Evolutionary conservation across 1,140 invertebrate genomes (phyloP).

Genomic region (Galleria mellonella): DNA sequence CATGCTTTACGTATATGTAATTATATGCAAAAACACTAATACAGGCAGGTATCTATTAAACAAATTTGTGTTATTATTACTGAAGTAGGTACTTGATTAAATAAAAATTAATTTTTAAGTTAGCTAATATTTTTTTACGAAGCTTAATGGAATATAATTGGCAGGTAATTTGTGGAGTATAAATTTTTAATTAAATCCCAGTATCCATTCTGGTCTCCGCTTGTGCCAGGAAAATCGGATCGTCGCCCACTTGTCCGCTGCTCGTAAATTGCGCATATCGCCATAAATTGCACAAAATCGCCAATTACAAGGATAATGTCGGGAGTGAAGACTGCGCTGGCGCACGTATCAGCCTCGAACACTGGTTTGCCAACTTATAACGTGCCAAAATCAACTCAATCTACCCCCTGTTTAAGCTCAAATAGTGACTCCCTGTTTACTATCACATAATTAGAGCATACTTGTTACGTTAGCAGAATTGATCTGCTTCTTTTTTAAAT

Average conservation of each 20-base stretch:
- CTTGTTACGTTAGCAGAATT: conserved; percentile 17
- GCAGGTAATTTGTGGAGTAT: conserved; percentile 55
- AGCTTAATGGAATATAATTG: conserved; percentile 55
- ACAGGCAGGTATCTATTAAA: too few species aligned
- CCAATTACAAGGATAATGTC: conserved; percentile 58
- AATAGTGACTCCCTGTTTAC: conserved; percentile 8
- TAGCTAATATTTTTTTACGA: conserved; percentile 16
- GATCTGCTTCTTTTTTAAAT: conserved; percentile 11
- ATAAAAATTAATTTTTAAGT: neutral
- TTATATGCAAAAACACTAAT: too few species aligned
- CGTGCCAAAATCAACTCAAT: conserved; percentile 31
- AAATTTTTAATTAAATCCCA: conserved; percentile 63
- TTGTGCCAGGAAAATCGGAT: conserved; percentile 32
- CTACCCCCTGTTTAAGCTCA: conserved; percentile 14
- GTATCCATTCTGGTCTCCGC: conserved; percentile 13
- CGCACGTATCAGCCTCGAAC: conserved; percentile 4
- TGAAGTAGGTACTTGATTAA: neutral
- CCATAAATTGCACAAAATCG: conserved; percentile 67
- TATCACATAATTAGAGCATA: conserved; percentile 16
- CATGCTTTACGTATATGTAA: too few species aligned
- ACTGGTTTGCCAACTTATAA: conserved; percentile 12
- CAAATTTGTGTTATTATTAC: too few species aligned
- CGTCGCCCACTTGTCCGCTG: conserved; percentile 60
- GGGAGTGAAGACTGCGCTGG: conserved; percentile 20
- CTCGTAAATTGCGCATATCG: conserved; percentile 62